Base-by-base conservation (phyloP, 2,113 vertebrate species). In the Stegastes partitus region DNA sequence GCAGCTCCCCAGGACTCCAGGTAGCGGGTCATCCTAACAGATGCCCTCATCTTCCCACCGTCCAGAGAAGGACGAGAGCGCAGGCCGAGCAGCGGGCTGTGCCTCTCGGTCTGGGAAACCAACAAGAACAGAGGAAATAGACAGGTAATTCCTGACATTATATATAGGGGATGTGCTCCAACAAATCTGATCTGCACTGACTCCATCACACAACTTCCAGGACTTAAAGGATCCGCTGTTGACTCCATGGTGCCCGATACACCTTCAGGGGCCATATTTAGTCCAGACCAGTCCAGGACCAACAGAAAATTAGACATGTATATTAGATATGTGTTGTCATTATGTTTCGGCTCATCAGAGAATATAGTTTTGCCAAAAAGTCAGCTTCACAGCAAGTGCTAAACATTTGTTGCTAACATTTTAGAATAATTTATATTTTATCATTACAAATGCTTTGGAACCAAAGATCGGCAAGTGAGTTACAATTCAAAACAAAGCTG, bases 1-100 rank as follows among this genome's bases (percentile, higher is more conserved):
- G 97, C 98, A 0, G 98, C 98, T n/a, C 98, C 98, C 98, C 98
- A 99, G 9, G 98, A 99, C 87, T 99, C 98, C 92, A 99, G 91
- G 85, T 99, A 99, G 12, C 98, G 96, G 8, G 98, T 99, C 98
- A 99, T 99, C 81, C 98, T 94, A 34, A 99, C 97, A 0, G 98
- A 99, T 0, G 98, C 98, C 85, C 98, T 95, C 98, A 97, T 99
- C 92, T 99, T 99, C 57, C 95, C 96, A 63, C 96, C 95, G 0
- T 99, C 96, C 3, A 97, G 83, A 2, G 96, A 95, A 2, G 96
- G 93, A 8, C 98, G 95, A 26, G 96, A 96, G 53, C 96, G 94
- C 66, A 96, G 92, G 44, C 95, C 94, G 51, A 98, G 92, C 85
- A 96, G 95, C 0, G 98, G 97, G 82, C 97, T 99, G 79, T 96